Conservation (phyloP, 2,888 invertebrate genomes). For the Patella depressa region DNA sequence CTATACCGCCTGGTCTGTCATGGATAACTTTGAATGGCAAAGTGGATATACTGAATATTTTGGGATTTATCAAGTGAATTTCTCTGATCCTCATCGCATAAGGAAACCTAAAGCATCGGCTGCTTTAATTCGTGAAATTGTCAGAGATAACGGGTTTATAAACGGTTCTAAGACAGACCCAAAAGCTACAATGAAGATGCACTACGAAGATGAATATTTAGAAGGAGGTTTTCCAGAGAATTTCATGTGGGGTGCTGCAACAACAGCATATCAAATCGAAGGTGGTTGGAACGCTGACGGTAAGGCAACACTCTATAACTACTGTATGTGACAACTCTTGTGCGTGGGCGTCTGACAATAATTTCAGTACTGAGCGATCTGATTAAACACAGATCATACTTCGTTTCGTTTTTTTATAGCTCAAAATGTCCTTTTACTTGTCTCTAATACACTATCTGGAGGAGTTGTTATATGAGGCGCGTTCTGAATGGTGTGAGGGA, state of each 20-base stretch:
- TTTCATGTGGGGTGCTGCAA: constrained; percentile 64
- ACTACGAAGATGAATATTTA: constrained; percentile 23
- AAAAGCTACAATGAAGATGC: neutral
- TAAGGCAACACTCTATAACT: constrained; percentile 44
- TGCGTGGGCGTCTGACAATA: no score
- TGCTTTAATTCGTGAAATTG: constrained; percentile 50
- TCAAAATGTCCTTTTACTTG: no score
- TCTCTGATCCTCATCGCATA: constrained; percentile 78
- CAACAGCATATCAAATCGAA: constrained; percentile 77
- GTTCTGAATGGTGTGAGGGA: no score
- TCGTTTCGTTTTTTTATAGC: no score
- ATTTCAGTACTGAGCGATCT: no score
- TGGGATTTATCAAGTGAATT: constrained; percentile 82
- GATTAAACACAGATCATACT: no score
- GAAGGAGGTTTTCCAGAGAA: constrained; percentile 44
- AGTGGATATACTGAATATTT: constrained; percentile 81
- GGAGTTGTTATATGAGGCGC: no score
- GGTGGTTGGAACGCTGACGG: constrained; percentile 77
- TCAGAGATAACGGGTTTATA: constrained; percentile 52
- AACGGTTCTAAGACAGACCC: constrained; percentile 32
- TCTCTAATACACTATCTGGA: no score
- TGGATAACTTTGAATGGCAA: constrained; percentile 88
- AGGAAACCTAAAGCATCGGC: constrained; percentile 79
- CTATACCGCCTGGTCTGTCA: constrained; percentile 85
- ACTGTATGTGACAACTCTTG: no score